A percentile compares a stretch with the other conserved stretches of the same genome.
phyloP scores from a whole-genome alignment of 2,888 invertebrate genomes.

The Meghimatium bilineatum region DNA sequence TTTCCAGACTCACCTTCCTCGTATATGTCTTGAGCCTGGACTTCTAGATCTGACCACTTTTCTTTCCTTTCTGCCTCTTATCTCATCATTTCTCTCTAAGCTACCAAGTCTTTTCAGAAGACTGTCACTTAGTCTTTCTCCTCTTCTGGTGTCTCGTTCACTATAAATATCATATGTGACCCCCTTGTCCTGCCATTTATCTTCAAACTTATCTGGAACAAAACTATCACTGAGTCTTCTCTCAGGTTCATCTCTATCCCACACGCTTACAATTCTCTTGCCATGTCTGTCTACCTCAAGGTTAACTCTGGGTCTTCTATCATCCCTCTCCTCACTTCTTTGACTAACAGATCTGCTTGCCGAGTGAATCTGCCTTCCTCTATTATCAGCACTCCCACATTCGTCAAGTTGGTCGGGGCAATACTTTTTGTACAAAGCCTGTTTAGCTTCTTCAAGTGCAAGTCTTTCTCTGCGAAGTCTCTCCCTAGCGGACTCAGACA shows the following conservation, averaged over 20 bases:
- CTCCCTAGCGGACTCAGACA: neutral
- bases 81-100: neutral
- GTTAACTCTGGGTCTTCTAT: neutral
- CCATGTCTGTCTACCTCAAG: conserved; percentile 9
- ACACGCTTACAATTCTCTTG: neutral
- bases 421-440: neutral
- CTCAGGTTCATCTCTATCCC: neutral
- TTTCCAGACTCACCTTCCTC: conserved; percentile 8
- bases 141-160: neutral
- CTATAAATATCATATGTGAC: neutral
- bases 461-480: neutral
- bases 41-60: conserved; percentile 17
- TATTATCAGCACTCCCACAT: neutral
- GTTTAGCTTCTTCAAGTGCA: neutral
- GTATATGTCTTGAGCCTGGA: neutral
- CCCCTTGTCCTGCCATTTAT: neutral
- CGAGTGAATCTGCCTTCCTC: neutral
- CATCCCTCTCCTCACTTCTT: conserved; percentile 7
- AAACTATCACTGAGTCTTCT: neutral
- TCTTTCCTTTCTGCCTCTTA: neutral
- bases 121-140: neutral
- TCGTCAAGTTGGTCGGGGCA: neutral
- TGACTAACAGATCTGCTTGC: neutral
- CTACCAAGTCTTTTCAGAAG: neutral
- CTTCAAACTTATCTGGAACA: neutral